Evolutionary conservation across 2,888 invertebrate genomes (phyloP).

Genomic region (Athalia rosae): DNA sequence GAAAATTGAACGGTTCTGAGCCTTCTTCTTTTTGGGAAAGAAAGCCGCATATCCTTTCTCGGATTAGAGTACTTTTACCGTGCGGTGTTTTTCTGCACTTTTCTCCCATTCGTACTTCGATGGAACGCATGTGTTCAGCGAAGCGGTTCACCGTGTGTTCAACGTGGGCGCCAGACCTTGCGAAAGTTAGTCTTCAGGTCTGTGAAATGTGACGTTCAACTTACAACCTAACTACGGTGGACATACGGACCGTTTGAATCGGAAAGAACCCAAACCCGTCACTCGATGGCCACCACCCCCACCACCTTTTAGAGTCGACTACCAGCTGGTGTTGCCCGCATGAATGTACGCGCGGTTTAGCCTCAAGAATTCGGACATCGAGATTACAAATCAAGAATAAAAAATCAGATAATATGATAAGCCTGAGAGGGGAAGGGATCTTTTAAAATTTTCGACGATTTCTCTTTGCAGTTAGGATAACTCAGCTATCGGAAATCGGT

Average conservation of each 20-base stretch:
- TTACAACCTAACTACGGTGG: neutral
- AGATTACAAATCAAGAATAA: too few relatives aligned
- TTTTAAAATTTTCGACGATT: too few relatives aligned
- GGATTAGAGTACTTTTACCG: too few relatives aligned
- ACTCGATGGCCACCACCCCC: neutral
- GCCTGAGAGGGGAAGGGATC: too few relatives aligned
- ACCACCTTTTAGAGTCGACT: constrained; percentile 11
- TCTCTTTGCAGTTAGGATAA: too few relatives aligned
- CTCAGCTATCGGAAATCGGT: too few relatives aligned
- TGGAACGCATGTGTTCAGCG: too few relatives aligned
- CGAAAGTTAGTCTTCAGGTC: neutral
- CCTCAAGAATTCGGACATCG: neutral
- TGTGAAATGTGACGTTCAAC: neutral
- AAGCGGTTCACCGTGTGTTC: neutral
- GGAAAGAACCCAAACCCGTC: neutral
- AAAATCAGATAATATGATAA: too few relatives aligned
- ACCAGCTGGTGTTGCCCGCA: constrained; percentile 34
- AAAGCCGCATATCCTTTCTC: too few relatives aligned
- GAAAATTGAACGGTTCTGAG: neutral
- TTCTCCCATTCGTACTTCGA: neutral
- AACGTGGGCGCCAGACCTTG: constrained; percentile 37
- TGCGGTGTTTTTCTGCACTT: neutral
- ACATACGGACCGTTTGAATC: constrained; percentile 4
- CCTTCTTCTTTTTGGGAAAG: too few relatives aligned
- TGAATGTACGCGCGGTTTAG: neutral